Conservation (phyloP, 2,113 vertebrate genomes). For the Eurystomus gularis region DNA sequence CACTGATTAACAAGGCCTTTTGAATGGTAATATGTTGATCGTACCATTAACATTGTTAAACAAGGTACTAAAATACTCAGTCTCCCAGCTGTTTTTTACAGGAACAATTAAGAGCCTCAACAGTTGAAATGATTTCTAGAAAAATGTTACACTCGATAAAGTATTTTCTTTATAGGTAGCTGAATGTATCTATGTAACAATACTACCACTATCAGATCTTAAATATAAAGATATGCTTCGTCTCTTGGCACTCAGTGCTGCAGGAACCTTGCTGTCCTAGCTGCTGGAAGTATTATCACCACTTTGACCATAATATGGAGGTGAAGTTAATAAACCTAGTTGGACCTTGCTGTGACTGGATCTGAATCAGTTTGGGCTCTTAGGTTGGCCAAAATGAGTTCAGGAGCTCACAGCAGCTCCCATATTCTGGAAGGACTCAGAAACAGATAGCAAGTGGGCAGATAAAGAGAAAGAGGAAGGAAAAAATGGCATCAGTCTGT, state of each 20-base stretch:
- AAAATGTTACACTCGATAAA: neutral
- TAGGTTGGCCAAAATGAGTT: neutral
- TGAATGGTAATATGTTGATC: neutral
- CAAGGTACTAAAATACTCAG: neutral
- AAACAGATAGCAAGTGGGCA: neutral
- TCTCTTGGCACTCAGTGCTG: neutral
- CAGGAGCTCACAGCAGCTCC: neutral
- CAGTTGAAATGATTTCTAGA: neutral
- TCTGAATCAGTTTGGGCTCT: neutral
- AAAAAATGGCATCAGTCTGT: neutral
- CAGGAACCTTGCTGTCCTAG: neutral
- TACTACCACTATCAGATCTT: neutral
- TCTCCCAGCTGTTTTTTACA: neutral
- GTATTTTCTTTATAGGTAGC: neutral
- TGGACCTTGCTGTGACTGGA: neutral
- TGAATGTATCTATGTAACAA: neutral
- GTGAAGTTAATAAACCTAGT: neutral
- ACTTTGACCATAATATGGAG: neutral
- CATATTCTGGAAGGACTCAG: neutral
- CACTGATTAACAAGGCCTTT: conserved; percentile 9
- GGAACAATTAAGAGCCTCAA: neutral
- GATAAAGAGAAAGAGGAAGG: neutral
- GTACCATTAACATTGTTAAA: neutral
- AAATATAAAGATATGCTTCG: fast-evolving
- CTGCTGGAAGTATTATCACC: neutral